A percentile compares a stretch with the other conserved stretches of the same genome.
Conservation (phyloP, 2,113 vertebrate species). For the Gila orcuttii region DNA sequence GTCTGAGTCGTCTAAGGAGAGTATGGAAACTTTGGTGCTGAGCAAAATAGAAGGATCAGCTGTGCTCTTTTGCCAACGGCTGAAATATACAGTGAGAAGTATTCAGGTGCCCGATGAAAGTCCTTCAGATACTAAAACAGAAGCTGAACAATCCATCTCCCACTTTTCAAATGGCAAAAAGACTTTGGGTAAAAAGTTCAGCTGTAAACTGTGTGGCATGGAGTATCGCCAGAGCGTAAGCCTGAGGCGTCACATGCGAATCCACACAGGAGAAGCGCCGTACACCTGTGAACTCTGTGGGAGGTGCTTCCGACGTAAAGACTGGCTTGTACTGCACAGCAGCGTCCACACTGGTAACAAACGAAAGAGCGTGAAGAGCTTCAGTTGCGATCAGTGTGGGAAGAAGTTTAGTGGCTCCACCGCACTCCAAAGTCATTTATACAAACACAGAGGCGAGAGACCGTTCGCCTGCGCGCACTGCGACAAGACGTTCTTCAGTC, state of each 20-base stretch:
- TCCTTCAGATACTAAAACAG: neutral
- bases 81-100: slow-evolving; percentile 15
- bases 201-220: slow-evolving; percentile 30
- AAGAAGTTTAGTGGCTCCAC: neutral
- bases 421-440: neutral
- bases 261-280: slow-evolving; percentile 41
- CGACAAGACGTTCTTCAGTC: neutral
- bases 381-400: slow-evolving; percentile 9
- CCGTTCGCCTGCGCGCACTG: slow-evolving; percentile 26
- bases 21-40: neutral
- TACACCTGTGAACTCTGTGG: slow-evolving; percentile 29
- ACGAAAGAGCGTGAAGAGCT: neutral
- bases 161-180: neutral
- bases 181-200: neutral
- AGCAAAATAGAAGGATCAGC: neutral
- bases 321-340: slow-evolving; percentile 23
- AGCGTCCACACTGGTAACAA: neutral
- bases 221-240: neutral
- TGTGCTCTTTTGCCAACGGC: slow-evolving; percentile 4
- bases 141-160: neutral
- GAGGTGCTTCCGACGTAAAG: slow-evolving; percentile 21
- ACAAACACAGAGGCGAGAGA: slow-evolving; percentile 1
- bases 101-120: neutral
- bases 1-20: neutral
- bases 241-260: slow-evolving; percentile 38